These are phyloP conservation scores for Lymantria dispar DNA, from an alignment of 2,888 invertebrate species.

Conservation along the genomic window DNA sequence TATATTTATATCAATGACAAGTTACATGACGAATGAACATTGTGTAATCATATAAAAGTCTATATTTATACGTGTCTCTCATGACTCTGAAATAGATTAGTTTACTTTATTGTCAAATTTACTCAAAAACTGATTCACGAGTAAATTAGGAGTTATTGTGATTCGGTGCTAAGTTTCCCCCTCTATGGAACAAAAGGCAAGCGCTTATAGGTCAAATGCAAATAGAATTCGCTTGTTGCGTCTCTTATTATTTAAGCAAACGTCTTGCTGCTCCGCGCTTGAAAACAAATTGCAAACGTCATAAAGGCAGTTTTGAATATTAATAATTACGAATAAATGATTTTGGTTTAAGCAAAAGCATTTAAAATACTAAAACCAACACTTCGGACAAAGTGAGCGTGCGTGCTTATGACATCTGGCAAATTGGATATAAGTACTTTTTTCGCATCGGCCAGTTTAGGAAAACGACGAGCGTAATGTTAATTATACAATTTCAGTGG, in stretches of 20 bases:
- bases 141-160: conserved; percentile 15
- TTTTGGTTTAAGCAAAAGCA: conserved; percentile 48
- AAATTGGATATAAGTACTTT: conserved; percentile 47
- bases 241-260: conserved; percentile 56
- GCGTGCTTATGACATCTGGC: conserved; percentile 44
- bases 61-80: conserved; percentile 12
- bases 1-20: conserved; percentile 53
- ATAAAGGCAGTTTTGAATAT: conserved; percentile 69
- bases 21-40: conserved; percentile 38
- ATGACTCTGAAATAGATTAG: not conserved
- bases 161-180: conserved; percentile 19
- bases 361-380: conserved; percentile 40
- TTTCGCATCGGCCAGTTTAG: conserved; percentile 27
- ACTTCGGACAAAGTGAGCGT: conserved; percentile 49
- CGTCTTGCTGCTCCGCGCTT: conserved; percentile 55
- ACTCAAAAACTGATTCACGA: conserved; percentile 8
- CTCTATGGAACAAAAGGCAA: conserved; percentile 47
- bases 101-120: not conserved
- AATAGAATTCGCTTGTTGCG: conserved; percentile 72
- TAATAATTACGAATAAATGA: conserved; percentile 68
- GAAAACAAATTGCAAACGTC: conserved; percentile 70
- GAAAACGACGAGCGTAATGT: not conserved
- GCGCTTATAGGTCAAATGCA: conserved; percentile 73
- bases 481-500: conserved; percentile 19
- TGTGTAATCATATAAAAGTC: conserved; percentile 13